phyloP scores from a whole-genome alignment of 2,113 vertebrate genomes.

The Alces alces region DNA sequence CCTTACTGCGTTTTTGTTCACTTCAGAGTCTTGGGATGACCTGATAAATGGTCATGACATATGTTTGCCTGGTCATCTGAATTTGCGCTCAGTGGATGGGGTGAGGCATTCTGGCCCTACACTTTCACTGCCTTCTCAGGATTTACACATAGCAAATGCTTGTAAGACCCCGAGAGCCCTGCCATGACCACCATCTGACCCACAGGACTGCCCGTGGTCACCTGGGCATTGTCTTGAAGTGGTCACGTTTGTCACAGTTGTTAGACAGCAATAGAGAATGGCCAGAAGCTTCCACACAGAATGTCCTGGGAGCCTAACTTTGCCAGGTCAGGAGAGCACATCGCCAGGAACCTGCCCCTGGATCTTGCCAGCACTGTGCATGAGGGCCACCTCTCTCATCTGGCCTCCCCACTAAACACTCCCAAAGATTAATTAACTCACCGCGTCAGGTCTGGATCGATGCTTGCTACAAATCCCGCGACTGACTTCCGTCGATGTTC shows the following conservation, averaged over 20 bases:
- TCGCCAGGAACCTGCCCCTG: background rate
- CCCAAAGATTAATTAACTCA: slow-evolving; percentile 61
- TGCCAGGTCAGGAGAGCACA: background rate
- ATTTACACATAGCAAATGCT: background rate
- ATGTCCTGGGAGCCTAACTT: background rate
- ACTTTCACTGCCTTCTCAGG: background rate
- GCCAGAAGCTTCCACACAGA: background rate
- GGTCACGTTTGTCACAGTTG: background rate
- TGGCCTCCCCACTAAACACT: no score
- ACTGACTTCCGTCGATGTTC: slow-evolving; percentile 82
- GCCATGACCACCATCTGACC: background rate
- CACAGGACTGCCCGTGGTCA: fast-evolving
- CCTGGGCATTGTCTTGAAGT: fast-evolving
- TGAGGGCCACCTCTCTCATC: background rate
- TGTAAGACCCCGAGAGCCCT: background rate
- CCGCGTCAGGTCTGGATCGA: slow-evolving; percentile 87
- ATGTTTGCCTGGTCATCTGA: background rate
- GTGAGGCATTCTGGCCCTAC: background rate
- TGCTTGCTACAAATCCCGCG: slow-evolving; percentile 90
- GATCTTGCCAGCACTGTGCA: background rate
- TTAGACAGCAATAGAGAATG: background rate
- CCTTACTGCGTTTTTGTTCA: background rate
- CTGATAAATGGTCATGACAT: background rate
- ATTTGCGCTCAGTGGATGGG: background rate
- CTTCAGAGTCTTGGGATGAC: background rate